These are phyloP conservation scores for Tinea pellionella DNA, from an alignment of 2,888 invertebrate genomes.

Conservation along the genomic window DNA sequence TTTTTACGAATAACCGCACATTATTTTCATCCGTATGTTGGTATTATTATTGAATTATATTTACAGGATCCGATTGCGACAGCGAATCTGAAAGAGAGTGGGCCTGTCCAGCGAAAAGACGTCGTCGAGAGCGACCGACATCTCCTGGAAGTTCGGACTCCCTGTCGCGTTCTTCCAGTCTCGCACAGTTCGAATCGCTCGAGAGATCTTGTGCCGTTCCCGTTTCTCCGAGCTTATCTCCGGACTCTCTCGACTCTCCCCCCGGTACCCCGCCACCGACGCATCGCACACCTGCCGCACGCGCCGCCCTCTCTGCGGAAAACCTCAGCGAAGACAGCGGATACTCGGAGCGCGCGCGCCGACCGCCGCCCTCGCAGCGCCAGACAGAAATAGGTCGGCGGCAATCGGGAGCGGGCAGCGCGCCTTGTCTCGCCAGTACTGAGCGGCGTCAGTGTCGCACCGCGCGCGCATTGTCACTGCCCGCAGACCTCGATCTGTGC, in stretches of 20 bases:
- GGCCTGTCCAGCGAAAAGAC: constrained; percentile 79
- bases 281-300: constrained; percentile 35
- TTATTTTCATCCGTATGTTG: neutral
- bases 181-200: constrained; percentile 86
- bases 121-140: constrained; percentile 70
- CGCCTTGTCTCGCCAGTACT: constrained; percentile 47
- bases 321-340: constrained; percentile 86
- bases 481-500: constrained; percentile 75
- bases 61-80: constrained; percentile 64
- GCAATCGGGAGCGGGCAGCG: constrained; percentile 37
- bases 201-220: constrained; percentile 71
- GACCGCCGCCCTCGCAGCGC: constrained; percentile 40
- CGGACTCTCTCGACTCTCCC: constrained; percentile 60
- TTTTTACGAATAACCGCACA: neutral
- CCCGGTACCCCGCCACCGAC: constrained; percentile 48
- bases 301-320: constrained; percentile 75
- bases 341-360: constrained; percentile 72
- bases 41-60: no score
- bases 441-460: constrained; percentile 45
- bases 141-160: constrained; percentile 64
- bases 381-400: constrained; percentile 42
- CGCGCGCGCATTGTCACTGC: constrained; percentile 66
- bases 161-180: constrained; percentile 81
- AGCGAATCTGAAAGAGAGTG: constrained; percentile 80
- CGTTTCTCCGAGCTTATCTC: constrained; percentile 53